These are phyloP conservation scores for Acronicta psi DNA, from an alignment of 2,888 invertebrate species.

Conservation along the genomic window DNA sequence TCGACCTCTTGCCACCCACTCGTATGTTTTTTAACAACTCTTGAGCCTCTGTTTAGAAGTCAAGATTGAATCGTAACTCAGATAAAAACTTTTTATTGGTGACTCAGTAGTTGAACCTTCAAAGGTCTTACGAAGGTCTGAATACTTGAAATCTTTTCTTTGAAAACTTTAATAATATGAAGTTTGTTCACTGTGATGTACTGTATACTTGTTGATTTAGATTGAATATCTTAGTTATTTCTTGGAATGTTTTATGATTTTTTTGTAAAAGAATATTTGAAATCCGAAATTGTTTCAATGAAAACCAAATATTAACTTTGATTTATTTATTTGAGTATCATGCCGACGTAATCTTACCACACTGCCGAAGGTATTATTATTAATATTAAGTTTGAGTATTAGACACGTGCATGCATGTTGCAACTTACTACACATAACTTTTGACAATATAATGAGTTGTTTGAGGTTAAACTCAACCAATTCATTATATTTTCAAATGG, in stretches of 20 bases:
- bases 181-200: constrained; percentile 9
- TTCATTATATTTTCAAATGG: too few relatives aligned
- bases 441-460: too few relatives aligned
- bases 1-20: constrained; percentile 19
- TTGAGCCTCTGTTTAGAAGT: constrained; percentile 11
- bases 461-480: too few relatives aligned
- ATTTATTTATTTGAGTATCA: too few relatives aligned
- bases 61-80: constrained; percentile 32
- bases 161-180: constrained; percentile 46
- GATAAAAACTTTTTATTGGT: constrained; percentile 46
- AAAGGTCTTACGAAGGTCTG: constrained; percentile 18
- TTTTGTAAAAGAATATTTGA: neutral
- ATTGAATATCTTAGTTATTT: constrained; percentile 21
- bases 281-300: too few relatives aligned
- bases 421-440: too few relatives aligned
- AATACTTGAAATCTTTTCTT: constrained; percentile 43
- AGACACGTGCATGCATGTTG: too few relatives aligned
- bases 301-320: too few relatives aligned
- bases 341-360: too few relatives aligned
- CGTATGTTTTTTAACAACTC: constrained; percentile 30
- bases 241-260: constrained; percentile 9
- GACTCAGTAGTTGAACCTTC: constrained; percentile 22
- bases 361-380: too few relatives aligned
- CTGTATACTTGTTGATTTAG: constrained; percentile 18
- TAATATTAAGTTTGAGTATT: too few relatives aligned